These are phyloP conservation scores for Oryzias javanicus DNA, from an alignment of 2,113 vertebrate species.

Conservation along the genomic window DNA sequence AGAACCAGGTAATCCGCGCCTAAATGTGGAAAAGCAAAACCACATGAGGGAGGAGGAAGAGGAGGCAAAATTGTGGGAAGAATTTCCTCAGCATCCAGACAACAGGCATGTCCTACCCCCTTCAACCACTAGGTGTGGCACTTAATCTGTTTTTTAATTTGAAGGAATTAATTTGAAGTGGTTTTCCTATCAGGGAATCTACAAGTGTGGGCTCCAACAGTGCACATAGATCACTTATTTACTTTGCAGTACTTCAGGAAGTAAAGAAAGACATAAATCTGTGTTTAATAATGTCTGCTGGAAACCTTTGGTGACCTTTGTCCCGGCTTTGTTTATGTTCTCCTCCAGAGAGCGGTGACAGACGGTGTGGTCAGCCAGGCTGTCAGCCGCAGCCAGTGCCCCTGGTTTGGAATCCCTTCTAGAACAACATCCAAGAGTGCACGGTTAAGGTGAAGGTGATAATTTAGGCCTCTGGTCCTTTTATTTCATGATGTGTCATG, in stretches of 20 bases:
- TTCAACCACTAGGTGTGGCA: constrained; percentile 84
- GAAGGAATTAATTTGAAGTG: constrained; percentile 51
- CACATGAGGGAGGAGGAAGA: neutral
- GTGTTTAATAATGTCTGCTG: constrained; percentile 28
- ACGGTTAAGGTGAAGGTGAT: constrained; percentile 79
- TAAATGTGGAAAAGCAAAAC: neutral
- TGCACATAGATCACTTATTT: too few relatives aligned
- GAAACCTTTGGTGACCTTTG: constrained; percentile 74
- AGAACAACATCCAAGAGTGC: constrained; percentile 78
- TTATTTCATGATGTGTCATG: constrained; percentile 80
- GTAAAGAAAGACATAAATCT: constrained; percentile 21
- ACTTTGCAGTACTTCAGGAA: neutral
- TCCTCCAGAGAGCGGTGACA: constrained; percentile 70
- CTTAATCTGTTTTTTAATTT: constrained; percentile 81
- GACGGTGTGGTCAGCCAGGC: constrained; percentile 68
- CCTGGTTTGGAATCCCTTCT: constrained; percentile 73
- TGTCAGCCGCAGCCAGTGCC: constrained; percentile 67
- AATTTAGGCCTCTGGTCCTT: constrained; percentile 74
- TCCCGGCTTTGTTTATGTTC: constrained; percentile 76
- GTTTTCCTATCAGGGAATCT: neutral
- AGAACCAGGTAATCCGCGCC: neutral
- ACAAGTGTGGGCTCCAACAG: neutral
- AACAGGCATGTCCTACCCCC: constrained; percentile 66
- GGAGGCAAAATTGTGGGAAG: neutral
- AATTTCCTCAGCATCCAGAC: constrained; percentile 6